A percentile compares a stretch with the other conserved stretches of the same genome.
These are phyloP conservation scores for Rissa tridactyla DNA, from an alignment of 2,113 vertebrate species.

Conservation along the genomic window DNA sequence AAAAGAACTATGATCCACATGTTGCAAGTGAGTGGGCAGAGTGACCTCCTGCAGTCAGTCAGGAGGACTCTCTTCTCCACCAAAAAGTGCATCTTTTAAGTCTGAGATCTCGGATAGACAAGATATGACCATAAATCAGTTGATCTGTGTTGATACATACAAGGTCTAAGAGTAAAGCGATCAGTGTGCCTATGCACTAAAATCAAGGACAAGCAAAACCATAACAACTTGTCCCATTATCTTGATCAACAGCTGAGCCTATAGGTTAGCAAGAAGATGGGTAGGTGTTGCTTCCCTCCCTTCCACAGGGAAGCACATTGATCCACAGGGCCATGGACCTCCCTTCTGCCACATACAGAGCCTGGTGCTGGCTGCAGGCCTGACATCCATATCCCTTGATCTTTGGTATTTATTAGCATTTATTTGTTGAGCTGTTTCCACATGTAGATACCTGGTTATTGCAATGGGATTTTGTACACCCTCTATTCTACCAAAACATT, in stretches of 20 bases:
- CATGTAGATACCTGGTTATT: not conserved
- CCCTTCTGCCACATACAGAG: not conserved
- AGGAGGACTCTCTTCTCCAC: not conserved
- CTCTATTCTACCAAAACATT: conserved; percentile 47
- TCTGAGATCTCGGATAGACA: not conserved
- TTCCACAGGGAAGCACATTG: not conserved
- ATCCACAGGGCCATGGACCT: not conserved
- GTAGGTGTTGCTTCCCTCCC: not conserved
- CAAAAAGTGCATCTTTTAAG: not conserved
- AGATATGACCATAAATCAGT: not conserved
- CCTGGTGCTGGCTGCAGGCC: not conserved
- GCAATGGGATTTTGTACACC: not conserved
- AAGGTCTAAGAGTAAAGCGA: not conserved
- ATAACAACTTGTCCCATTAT: not conserved
- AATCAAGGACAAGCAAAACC: not conserved
- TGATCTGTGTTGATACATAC: not conserved
- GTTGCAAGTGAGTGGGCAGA: not conserved
- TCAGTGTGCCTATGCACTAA: not conserved
- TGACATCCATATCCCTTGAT: not conserved
- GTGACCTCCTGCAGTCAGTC: not conserved
- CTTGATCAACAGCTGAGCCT: not conserved
- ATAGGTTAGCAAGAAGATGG: fast-evolving
- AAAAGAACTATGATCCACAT: not conserved
- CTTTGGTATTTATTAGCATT: not conserved
- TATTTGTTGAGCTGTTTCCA: not conserved